Base-by-base conservation (phyloP, 2,888 invertebrate genomes). In the Sipunculus nudus region DNA sequence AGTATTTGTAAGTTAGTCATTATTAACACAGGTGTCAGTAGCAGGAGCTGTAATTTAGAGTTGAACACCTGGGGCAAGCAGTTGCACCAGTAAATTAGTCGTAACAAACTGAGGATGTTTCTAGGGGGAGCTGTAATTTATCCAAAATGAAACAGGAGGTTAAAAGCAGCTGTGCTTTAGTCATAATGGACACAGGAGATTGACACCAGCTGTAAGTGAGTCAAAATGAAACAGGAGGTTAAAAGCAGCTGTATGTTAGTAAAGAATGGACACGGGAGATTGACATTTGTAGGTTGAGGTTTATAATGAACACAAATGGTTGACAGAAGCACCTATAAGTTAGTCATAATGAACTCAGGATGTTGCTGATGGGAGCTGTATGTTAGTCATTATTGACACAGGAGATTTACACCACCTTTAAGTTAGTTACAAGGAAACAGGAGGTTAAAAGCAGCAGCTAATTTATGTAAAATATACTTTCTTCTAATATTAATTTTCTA, bases 321-420 rank as follows among this genome's bases (percentile, higher is more conserved):
- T 75, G 76, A 59, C 74, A 77, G 62, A 65, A 64, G 47, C 76
- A 78, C 49, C 56, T 78, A 77, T 78, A 71, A 67, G 75, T 72
- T 38, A 29, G 26, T n/a, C 39, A 19, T 31, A 35, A 26, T 23
- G 19, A n/a, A n/a, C 19, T 41, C n/a, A 41, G 4, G 41, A 25
- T 26, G 8, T 28, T 56, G n/a, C 13, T 48, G 29, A 16, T 16
- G 23, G 31, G 21, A 23, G 52, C 16, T 29, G 3, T 45, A 43
- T 43, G 43, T 53, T 45, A n/a, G 40, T 16, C 40, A 25, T 56
- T 10, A 21, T 46, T n/a, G n/a, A n/a, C n/a, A n/a, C n/a, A n/a
- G n/a, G n/a, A n/a, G n/a, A n/a, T n/a, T n/a, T n/a, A n/a, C n/a
- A n/a, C n/a, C n/a, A n/a, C n/a, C n/a, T n/a, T n/a, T n/a, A n/a